Conservation (phyloP, 2,797 vertebrate genomes). For the Phrynocephalus forsythii region DNA sequence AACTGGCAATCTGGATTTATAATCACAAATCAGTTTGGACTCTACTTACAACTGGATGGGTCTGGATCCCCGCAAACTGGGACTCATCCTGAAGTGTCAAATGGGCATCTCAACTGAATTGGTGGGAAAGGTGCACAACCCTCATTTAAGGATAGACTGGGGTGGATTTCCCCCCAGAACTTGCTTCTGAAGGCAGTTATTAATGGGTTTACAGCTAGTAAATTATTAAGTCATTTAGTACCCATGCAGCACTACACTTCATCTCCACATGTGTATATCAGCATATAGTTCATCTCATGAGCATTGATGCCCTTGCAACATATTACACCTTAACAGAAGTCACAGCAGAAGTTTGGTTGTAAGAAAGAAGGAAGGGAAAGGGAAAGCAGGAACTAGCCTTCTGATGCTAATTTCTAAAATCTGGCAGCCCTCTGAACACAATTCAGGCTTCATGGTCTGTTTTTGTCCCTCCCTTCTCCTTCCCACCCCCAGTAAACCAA, state of each 20-base stretch:
- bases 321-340: not conserved
- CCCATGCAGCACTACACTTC: not conserved
- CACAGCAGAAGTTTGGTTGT: too few species aligned
- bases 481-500: not conserved
- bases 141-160: too few species aligned
- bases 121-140: too few species aligned
- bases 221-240: not conserved
- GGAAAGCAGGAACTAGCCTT: not conserved
- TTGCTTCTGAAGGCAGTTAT: not conserved
- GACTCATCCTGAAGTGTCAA: too few species aligned
- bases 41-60: too few species aligned
- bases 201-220: not conserved
- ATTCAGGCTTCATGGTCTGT: not conserved
- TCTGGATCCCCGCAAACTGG: too few species aligned
- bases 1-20: too few species aligned
- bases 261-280: not conserved
- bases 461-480: not conserved
- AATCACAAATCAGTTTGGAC: too few species aligned
- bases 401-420: not conserved
- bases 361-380: not conserved
- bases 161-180: too few species aligned
- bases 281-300: not conserved
- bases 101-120: too few species aligned
- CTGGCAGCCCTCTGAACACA: not conserved
- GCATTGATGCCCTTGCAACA: not conserved